Evolutionary conservation across 1,140 invertebrate species (phyloP), one percentile per base, ranked within the genome.

Genomic region (Penaeus chinensis): DNA sequence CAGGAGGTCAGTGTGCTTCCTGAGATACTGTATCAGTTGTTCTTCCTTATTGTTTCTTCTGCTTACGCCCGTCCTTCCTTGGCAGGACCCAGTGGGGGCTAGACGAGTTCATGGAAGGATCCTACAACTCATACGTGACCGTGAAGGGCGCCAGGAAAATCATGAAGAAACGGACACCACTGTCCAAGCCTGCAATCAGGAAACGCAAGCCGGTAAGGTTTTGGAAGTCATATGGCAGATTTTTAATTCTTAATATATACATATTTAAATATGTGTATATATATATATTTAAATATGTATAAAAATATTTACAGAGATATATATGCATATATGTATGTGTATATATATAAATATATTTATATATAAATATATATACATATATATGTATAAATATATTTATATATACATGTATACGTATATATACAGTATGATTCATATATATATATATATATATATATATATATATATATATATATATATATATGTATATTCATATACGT

Each of bases 1-100:
- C 79, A 62, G 79, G 61, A 81, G 79, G 79, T 81, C n/a, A 74
- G 54, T 54, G 54, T 11, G 54, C 54, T 11, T 54, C 7, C 54
- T 8, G 8, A 13, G 54, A 10, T 11, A 54, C 54, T 11, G 54
- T 13, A 16, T 54, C 37, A 16, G 54, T 8, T 54, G 54, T 54
- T 11, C 54, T 16, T 54, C 54, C 54, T 54, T 16, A 8, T 5
- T 16, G 10, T 0, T 54, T 11, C 54, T 16, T 54, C 54, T 16
- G 16, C 54, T 54, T 16, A 54, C 54, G 37, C 54, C 54, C 20
- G 3, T 13, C 42, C 42, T 37, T 8, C 71, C 24, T 74, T 7
- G 4, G 5, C 71, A 74, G 71, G 71, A 74, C 27, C 19, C 27
- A 74, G 42, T 74, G 71, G 71, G 19, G 18, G n/a, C 27, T 32